A percentile compares a stretch with the other conserved stretches of the same genome.
phyloP scores from a whole-genome alignment of 2,113 vertebrate species.

The Hemicordylus capensis region DNA sequence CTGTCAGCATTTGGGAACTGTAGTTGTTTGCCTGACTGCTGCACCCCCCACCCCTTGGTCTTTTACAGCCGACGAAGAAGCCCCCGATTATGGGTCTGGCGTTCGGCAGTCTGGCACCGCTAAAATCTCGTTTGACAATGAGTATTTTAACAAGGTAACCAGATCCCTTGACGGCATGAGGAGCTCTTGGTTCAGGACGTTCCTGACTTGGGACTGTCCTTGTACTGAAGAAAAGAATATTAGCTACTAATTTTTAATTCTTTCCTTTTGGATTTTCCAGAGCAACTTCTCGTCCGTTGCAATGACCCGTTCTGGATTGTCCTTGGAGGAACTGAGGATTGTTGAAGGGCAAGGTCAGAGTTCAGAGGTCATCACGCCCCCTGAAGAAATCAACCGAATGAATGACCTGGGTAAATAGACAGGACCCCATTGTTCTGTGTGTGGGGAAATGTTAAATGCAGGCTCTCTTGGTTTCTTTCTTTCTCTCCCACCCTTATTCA shows the following conservation, averaged over 20 bases:
- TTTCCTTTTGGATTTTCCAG: constrained; percentile 67
- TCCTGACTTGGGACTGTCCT: neutral
- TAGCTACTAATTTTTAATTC: neutral
- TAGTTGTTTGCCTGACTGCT: neutral
- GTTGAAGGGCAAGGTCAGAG: constrained; percentile 98
- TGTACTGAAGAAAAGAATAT: neutral
- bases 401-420: constrained; percentile 86
- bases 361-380: constrained; percentile 89
- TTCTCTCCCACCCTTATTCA: too few relatives aligned
- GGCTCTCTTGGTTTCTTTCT: neutral
- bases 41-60: neutral
- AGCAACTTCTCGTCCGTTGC: constrained; percentile 84
- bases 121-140: constrained; percentile 98
- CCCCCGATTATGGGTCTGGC: constrained; percentile 97
- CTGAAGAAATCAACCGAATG: constrained; percentile 91
- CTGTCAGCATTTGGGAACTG: too few relatives aligned
- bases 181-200: neutral
- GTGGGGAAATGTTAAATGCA: neutral
- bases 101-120: constrained; percentile 97
- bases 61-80: constrained; percentile 92
- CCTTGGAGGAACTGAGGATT: constrained; percentile 93
- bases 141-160: constrained; percentile 93
- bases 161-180: neutral
- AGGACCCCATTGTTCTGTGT: neutral
- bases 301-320: constrained; percentile 90